phyloP scores from a whole-genome alignment of 2,797 vertebrate genomes.

The Liasis olivaceus region DNA sequence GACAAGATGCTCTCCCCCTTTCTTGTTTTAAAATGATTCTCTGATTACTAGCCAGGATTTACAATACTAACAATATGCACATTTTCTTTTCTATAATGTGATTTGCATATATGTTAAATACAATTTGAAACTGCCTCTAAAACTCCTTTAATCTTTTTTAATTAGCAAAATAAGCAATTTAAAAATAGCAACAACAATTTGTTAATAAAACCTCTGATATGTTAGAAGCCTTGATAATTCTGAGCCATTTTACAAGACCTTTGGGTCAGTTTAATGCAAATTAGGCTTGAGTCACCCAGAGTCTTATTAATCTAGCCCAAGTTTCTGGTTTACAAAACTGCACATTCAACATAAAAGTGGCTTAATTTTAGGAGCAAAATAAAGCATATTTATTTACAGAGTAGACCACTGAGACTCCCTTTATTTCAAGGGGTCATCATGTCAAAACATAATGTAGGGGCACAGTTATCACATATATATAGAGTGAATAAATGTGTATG shows the following conservation, averaged over 20 bases:
- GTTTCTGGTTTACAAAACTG: conserved; percentile 64
- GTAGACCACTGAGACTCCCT: conserved; percentile 41
- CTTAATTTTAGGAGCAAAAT: conserved; percentile 65
- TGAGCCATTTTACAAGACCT: conserved; percentile 60
- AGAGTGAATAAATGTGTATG: conserved; percentile 18
- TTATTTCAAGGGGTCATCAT: conserved; percentile 55
- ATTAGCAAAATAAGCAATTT: conserved; percentile 67
- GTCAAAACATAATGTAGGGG: conserved; percentile 42
- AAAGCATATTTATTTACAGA: conserved; percentile 65
- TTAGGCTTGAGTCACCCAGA: conserved; percentile 47
- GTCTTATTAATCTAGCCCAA: conserved; percentile 59
- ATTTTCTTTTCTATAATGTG: conserved; percentile 30
- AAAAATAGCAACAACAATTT: conserved; percentile 56
- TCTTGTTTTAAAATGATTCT: conserved; percentile 35
- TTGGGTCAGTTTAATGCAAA: conserved; percentile 62
- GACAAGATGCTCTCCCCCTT: conserved; percentile 34
- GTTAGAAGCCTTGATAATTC: conserved; percentile 45
- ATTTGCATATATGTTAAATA: conserved; percentile 48
- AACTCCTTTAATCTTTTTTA: conserved; percentile 56
- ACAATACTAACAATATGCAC: conserved; percentile 33
- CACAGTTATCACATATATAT: conserved; percentile 46
- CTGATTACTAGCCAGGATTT: conserved; percentile 48
- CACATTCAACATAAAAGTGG: conserved; percentile 59
- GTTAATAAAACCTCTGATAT: conserved; percentile 56
- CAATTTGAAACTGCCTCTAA: conserved; percentile 33